Base-by-base conservation (phyloP, 2,113 vertebrate species). In the Beaufortia kweichowensis region DNA sequence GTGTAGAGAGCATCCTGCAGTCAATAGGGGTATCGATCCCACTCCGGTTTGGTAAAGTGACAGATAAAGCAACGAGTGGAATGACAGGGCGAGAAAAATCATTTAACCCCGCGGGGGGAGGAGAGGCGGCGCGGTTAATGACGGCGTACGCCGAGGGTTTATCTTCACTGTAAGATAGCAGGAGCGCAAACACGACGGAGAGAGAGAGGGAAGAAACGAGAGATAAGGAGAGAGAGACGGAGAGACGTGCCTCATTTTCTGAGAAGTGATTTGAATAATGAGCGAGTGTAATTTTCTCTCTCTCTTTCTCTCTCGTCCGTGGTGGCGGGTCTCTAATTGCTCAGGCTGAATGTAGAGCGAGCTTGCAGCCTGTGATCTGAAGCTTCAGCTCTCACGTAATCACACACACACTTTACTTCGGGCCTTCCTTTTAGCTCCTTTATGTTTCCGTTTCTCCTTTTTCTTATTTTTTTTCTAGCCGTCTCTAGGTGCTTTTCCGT, bases 51-150 rank as follows among this genome's bases (percentile, higher is more conserved):
- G 73, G 68, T 71, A 75, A 72, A 57, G 73, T 65, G 73, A 79
- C 76, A 79, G 81, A 82, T 79, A 82, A 82, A 82, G 64, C 76
- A 75, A 82, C 69, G 77, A 76, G 76, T 66, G 66, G 73, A 79
- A 73, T 75, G 67, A 72, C 66, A 79, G 81, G 66, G 72, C 41
- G 53, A 62, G 64, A 61, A 79, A 61, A 82, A 82, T 76, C 73
- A 67, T 79, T 75, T 79, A 71, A 76, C 77, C 77, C 76, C 14
- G 19, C 19, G n/a, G 53, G 60, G 43, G 70, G 59, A 63, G 46
- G 6, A 21, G 63, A 69, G 65, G 65, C 23, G 65, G 76, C 35
- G 31, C 24, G 26, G 70, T 74, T 46, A 61, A 74, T 74, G 70
- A 74, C 57, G 24, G 23, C 56, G 23, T 24, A 28, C 56, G 24